These are phyloP conservation scores for Pachyuromys duprasi DNA, from an alignment of 2,797 vertebrate species.

Conservation along the genomic window DNA sequence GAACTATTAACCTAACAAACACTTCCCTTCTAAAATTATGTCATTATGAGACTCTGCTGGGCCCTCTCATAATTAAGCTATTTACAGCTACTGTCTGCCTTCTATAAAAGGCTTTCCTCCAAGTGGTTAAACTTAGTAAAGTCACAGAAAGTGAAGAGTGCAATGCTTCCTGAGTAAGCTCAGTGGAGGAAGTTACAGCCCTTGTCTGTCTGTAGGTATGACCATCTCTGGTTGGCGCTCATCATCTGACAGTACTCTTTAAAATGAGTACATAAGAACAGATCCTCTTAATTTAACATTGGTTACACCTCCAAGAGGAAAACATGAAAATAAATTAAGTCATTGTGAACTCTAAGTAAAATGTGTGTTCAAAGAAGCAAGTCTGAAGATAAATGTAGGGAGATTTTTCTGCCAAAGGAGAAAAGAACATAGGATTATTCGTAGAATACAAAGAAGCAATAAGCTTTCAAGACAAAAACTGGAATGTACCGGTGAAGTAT, in stretches of 20 bases:
- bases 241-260: background rate
- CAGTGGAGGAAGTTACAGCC: background rate
- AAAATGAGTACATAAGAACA: slow-evolving; percentile 29
- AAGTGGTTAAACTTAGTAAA: background rate
- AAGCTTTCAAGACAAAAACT: slow-evolving; percentile 25
- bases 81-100: background rate
- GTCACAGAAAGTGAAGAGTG: background rate
- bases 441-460: slow-evolving; percentile 28
- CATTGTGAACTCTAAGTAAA: slow-evolving; percentile 19
- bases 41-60: slow-evolving; percentile 10
- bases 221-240: background rate
- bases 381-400: slow-evolving; percentile 17
- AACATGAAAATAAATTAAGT: slow-evolving; percentile 29
- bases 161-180: slow-evolving; percentile 24
- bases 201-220: background rate
- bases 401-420: background rate
- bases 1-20: slow-evolving; percentile 59
- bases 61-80: slow-evolving; percentile 44
- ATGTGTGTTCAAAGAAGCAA: background rate
- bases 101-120: background rate
- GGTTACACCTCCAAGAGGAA: background rate
- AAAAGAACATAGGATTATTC: background rate
- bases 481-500: background rate
- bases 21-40: slow-evolving; percentile 49
- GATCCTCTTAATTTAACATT: background rate